Evolutionary conservation across 1,140 invertebrate genomes (phyloP).

Genomic region (Drosophila orosa): DNA sequence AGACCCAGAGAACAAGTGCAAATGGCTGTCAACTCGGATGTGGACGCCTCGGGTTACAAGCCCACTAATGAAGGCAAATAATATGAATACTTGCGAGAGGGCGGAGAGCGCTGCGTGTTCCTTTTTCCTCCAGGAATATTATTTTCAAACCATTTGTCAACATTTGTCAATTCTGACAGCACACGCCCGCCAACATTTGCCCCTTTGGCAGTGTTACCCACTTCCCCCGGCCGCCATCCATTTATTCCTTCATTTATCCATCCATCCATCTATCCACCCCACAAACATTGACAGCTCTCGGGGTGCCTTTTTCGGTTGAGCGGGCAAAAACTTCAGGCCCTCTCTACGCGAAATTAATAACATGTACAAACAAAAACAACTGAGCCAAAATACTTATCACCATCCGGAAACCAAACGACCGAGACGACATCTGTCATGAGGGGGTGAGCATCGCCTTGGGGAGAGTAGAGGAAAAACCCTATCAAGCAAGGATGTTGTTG

Average conservation of each 20-base stretch:
- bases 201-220: slow-evolving; percentile 54
- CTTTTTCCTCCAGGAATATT: slow-evolving; percentile 58
- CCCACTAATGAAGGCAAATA: slow-evolving; percentile 79
- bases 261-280: slow-evolving; percentile 55
- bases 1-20: slow-evolving; percentile 34
- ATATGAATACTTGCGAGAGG: slow-evolving; percentile 57
- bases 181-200: slow-evolving; percentile 55
- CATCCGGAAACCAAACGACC: slow-evolving; percentile 30
- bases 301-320: slow-evolving; percentile 35
- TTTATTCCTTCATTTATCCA: slow-evolving; percentile 21
- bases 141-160: slow-evolving; percentile 80
- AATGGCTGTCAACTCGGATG: slow-evolving; percentile 50
- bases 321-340: slow-evolving; percentile 41
- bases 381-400: slow-evolving; percentile 67
- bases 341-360: slow-evolving; percentile 78
- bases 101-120: slow-evolving; percentile 7
- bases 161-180: slow-evolving; percentile 81
- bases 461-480: neutral
- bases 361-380: slow-evolving; percentile 76
- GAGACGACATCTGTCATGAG: slow-evolving; percentile 17
- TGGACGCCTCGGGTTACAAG: slow-evolving; percentile 61
- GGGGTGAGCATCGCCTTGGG: neutral
- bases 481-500: neutral
- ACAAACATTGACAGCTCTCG: slow-evolving; percentile 61
- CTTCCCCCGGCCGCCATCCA: slow-evolving; percentile 11